Conservation (phyloP, 2,797 vertebrate species). For the Cryptoblepharus egeriae region DNA sequence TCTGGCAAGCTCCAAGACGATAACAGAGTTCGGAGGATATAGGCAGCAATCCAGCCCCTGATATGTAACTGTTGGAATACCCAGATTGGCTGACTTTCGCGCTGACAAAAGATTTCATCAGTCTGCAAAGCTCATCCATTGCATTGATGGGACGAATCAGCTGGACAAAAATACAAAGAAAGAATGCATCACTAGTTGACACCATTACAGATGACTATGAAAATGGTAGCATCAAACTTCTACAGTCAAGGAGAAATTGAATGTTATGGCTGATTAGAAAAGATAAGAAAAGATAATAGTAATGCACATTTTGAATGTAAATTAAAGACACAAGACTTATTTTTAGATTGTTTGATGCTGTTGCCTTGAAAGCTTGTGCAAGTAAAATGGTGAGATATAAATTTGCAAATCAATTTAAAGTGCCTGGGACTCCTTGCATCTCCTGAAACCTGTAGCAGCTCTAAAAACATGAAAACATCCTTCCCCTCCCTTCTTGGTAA, state of each 20-base stretch:
- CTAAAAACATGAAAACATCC: too few relatives aligned
- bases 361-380: too few relatives aligned
- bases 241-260: background rate
- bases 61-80: constrained; percentile 74
- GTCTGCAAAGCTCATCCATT: constrained; percentile 94
- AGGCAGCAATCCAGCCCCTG: constrained; percentile 87
- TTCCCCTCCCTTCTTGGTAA: too few relatives aligned
- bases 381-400: too few relatives aligned
- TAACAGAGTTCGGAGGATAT: constrained; percentile 96
- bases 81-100: constrained; percentile 69
- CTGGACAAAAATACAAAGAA: constrained; percentile 69
- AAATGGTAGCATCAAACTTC: background rate
- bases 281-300: background rate
- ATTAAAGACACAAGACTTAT: background rate
- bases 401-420: too few relatives aligned
- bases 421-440: too few relatives aligned
- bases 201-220: background rate
- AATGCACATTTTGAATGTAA: background rate
- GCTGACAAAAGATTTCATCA: constrained; percentile 92
- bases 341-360: too few relatives aligned
- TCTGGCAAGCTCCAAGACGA: constrained; percentile 94
- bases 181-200: background rate
- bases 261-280: background rate
- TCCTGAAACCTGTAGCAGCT: too few relatives aligned
- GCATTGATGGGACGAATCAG: constrained; percentile 96